Base-by-base conservation (phyloP, 2,888 invertebrate species). In the Diaperis boleti region DNA sequence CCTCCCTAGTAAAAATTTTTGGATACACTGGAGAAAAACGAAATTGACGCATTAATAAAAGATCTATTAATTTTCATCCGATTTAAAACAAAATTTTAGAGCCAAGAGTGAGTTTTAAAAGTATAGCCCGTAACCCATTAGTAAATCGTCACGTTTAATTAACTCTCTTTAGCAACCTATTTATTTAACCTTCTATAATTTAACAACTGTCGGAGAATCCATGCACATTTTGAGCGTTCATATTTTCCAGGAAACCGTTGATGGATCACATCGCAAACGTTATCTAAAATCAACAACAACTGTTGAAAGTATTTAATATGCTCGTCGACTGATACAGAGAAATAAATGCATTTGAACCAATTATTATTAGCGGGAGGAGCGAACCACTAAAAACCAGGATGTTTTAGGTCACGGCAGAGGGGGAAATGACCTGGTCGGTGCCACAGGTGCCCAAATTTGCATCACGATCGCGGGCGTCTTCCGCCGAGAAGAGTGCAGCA, bases 361-460 rank as follows among this genome's bases (percentile, higher is more conserved):
- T 41, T 41, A n/a, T n/a, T n/a, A 26, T 8, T 26, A 26, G 26
- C 26, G 26, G 26, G 26, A 26, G n/a, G n/a, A n/a, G 26, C n/a
- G 26, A 26, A 26, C 26, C 6, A 26, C 26, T 26, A 5, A 26
- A n/a, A 18, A 17, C 18, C 18, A 20, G 18, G 18, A 42, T 39
- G 42, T 42, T 42, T 42, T 44, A 44, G 44, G 13, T 22, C 44
- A 44, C 44, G 44, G 44, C 10, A 26, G 35, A 15, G 29, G 52
- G 39, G 39, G 22, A 31, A 29, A 42, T 18, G 54, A 31, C 42
- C 41, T 2, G 33, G 33, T 13, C 13, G 35, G 45, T 26, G 56
- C 62, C 39, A 62, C 62, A 62, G 62, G 62, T 62, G 62, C 62
- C 35, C 14, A 33, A 17, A 44, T 44, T 44, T 22, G 44, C 44